These are phyloP conservation scores for Polydrusus pterygomalis DNA, from an alignment of 2,888 invertebrate species.

Conservation along the genomic window DNA sequence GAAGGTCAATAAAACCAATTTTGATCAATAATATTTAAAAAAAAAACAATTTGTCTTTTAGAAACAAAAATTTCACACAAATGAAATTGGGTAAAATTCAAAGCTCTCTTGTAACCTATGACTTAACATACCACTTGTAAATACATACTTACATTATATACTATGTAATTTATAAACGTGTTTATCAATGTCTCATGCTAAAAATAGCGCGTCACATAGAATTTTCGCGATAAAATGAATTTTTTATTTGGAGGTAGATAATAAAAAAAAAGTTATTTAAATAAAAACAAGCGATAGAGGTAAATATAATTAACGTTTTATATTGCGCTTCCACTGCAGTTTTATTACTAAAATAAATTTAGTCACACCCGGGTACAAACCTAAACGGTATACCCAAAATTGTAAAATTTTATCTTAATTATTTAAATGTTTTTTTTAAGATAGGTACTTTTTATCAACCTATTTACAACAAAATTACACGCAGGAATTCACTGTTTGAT, in stretches of 20 bases:
- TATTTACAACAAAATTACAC: constrained; percentile 7
- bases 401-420: constrained; percentile 25
- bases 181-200: too few relatives aligned
- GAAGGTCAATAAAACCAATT: too few relatives aligned
- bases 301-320: not conserved
- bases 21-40: too few relatives aligned
- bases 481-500: not conserved
- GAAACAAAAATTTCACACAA: too few relatives aligned
- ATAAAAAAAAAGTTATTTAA: not conserved
- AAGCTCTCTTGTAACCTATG: too few relatives aligned
- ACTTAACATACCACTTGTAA: too few relatives aligned
- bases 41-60: too few relatives aligned
- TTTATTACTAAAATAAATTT: not conserved
- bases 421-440: constrained; percentile 2
- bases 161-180: too few relatives aligned
- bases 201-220: too few relatives aligned
- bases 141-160: too few relatives aligned
- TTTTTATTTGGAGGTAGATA: not conserved
- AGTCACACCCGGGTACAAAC: not conserved
- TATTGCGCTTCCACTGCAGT: not conserved
- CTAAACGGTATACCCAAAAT: constrained; percentile 12
- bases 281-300: not conserved
- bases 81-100: too few relatives aligned
- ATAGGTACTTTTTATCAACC: constrained; percentile 2
- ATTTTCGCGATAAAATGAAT: not conserved